phyloP scores from a whole-genome alignment of 2,888 invertebrate species.

The Holacanthella duospinosa region DNA sequence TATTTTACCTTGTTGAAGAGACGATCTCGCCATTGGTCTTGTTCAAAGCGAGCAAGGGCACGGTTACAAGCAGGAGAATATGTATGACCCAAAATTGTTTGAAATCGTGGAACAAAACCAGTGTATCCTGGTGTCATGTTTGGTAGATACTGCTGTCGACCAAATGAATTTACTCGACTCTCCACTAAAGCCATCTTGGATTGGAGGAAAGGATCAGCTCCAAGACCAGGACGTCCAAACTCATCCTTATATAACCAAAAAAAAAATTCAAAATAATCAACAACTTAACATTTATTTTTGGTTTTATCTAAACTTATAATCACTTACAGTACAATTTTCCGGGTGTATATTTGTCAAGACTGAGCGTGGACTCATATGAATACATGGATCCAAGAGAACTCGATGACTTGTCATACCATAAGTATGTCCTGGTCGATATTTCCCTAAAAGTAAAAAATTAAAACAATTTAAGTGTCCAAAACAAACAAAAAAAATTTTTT shows the following conservation, averaged over 20 bases:
- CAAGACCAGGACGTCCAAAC: slow-evolving; percentile 28
- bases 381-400: slow-evolving; percentile 32
- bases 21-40: slow-evolving; percentile 34
- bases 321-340: slow-evolving; percentile 28
- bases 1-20: slow-evolving; percentile 20
- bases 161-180: slow-evolving; percentile 29
- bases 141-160: slow-evolving; percentile 33
- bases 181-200: slow-evolving; percentile 33
- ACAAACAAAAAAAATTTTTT: neutral
- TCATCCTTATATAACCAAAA: slow-evolving; percentile 29
- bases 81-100: slow-evolving; percentile 33
- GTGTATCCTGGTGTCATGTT: slow-evolving; percentile 31
- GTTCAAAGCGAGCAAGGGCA: slow-evolving; percentile 28
- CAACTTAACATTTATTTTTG: neutral
- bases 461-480: neutral
- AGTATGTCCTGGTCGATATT: slow-evolving; percentile 31
- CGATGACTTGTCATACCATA: slow-evolving; percentile 33
- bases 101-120: slow-evolving; percentile 29
- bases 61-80: slow-evolving; percentile 34
- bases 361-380: slow-evolving; percentile 33
- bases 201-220: slow-evolving; percentile 20
- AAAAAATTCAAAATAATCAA: neutral
- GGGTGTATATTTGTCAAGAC: slow-evolving; percentile 29
- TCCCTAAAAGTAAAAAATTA: neutral
- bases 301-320: neutral